A percentile compares a stretch with the other conserved stretches of the same genome.
phyloP scores from a whole-genome alignment of 2,113 vertebrate species.

The Malurus elegans region DNA sequence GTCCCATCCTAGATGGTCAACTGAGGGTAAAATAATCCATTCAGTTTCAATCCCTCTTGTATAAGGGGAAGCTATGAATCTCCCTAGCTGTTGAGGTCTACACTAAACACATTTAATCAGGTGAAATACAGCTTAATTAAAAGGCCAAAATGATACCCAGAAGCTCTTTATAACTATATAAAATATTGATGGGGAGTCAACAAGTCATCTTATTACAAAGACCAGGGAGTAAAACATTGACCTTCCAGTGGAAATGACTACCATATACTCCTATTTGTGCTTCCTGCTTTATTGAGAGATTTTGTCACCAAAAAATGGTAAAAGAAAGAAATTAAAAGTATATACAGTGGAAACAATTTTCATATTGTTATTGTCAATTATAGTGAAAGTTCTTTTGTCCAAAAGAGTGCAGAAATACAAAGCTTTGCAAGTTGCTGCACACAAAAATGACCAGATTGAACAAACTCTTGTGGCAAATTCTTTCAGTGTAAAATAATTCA shows the following conservation, averaged over 20 bases:
- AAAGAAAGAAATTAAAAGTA: neutral
- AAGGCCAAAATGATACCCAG: neutral
- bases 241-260: neutral
- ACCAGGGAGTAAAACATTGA: neutral
- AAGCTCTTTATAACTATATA: neutral
- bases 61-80: neutral
- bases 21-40: neutral
- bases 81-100: neutral
- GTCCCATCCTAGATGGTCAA: neutral
- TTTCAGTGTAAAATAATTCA: slow-evolving; percentile 40
- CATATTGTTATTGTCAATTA: neutral
- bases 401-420: neutral
- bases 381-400: neutral
- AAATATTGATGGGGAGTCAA: neutral
- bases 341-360: neutral
- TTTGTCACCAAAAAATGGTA: neutral
- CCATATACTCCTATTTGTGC: neutral
- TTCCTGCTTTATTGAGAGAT: neutral
- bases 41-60: neutral
- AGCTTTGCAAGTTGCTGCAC: neutral
- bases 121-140: neutral
- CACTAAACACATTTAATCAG: neutral
- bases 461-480: neutral
- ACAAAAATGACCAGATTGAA: slow-evolving; percentile 3
- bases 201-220: neutral